Base-by-base conservation (phyloP, 2,113 vertebrate genomes). In the Chaenocephalus aceratus region DNA sequence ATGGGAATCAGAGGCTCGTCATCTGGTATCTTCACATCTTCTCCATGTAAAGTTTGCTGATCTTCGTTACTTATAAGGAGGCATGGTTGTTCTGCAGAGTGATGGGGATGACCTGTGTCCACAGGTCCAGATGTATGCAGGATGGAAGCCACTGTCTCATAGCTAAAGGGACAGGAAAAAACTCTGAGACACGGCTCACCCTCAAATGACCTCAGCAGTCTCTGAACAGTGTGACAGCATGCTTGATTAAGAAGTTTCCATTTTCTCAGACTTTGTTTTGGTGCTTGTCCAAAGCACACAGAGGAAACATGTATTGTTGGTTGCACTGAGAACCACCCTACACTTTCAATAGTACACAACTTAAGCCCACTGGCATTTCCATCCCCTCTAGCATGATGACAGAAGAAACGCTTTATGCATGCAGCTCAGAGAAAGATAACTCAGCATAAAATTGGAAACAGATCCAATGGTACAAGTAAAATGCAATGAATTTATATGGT, bases 221-320 rank as follows among this genome's bases (percentile, higher is more conserved):
- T 69, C 21, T 30, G 58, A 62, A 63, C 60, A 52, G 36, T 48
- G 74, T n/a, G 54, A 76, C 81, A 70, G 49, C 89, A 88, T 88
- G 82, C 83, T 83, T 61, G 44, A 88, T 58, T 72, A 62, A 77
- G 21, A 16, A 7, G 34, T 41, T 5, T 82, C 60, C 30, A 11
- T 62, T 62, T 62, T 49, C 65, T 72, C 82, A 90, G 90, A 88
- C 87, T 88, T 92, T 85, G 84, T 82, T 83, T 86, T 89, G 81
- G 89, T 88, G 66, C 68, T 26, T 23, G 36, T 87, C 80, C 88
- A 91, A 74, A 85, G 61, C 58, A 77, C 45, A 69, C 67, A 74
- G 63, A 68, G 76, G 46, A 82, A 79, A 77, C 21, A 67, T 21
- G n/a, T 46, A 45, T 58, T 73, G 45, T 60, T 60, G 51, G 18